Conservation (phyloP, 2,797 vertebrate species). For the Manis pentadactyla region DNA sequence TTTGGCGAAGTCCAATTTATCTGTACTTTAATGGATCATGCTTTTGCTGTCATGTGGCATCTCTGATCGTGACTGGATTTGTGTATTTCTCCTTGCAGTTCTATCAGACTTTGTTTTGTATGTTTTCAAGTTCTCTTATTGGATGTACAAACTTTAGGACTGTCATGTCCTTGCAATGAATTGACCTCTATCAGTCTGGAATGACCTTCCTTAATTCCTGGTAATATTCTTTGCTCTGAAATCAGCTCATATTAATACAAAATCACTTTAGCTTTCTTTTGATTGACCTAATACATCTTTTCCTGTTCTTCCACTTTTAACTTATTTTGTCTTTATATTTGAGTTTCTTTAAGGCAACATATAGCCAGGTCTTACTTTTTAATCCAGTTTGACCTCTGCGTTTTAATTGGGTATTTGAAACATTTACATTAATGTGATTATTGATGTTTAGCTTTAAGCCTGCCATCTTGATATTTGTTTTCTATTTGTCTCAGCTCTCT, state of each 20-base stretch:
- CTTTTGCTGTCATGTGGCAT: not conserved
- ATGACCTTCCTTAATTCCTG: not conserved
- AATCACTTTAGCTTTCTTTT: not conserved
- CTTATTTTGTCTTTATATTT: not conserved
- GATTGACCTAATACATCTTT: not conserved
- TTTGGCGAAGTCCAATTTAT: not conserved
- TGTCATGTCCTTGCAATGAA: not conserved
- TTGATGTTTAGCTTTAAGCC: not conserved
- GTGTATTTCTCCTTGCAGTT: not conserved
- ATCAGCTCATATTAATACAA: not conserved
- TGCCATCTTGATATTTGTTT: not conserved
- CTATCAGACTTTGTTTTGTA: not conserved
- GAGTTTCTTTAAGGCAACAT: not conserved
- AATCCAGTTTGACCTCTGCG: not conserved
- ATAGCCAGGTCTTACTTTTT: not conserved
- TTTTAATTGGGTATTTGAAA: not conserved
- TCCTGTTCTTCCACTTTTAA: not conserved
- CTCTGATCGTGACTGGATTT: not conserved
- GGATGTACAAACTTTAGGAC: not conserved
- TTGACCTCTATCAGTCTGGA: not conserved
- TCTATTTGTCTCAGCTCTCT: not conserved
- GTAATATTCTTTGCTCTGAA: not conserved
- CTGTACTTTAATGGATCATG: not conserved
- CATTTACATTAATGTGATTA: not conserved
- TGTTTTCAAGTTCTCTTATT: not conserved